Evolutionary conservation across 2,113 vertebrate species (phyloP).

Genomic region (pig (Sus scrofa)): DNA sequence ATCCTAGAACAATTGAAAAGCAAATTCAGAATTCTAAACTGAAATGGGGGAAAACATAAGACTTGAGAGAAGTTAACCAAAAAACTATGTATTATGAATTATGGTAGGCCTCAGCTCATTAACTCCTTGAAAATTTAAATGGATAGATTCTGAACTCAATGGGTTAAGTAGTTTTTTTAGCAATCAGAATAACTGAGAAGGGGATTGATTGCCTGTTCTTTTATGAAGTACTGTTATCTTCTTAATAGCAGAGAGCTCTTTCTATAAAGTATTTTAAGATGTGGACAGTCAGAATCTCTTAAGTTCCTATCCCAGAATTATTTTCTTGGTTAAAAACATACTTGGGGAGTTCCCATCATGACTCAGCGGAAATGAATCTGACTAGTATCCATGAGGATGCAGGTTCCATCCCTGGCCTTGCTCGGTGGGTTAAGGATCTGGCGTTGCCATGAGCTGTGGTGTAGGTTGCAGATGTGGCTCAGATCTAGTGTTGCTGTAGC

Average conservation of each 20-base stretch:
- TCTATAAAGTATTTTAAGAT: background rate
- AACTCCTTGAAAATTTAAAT: background rate
- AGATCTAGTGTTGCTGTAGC: no score
- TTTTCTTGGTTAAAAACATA: conserved; percentile 8
- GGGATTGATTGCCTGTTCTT: background rate
- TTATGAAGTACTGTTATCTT: background rate
- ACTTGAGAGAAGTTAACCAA: background rate
- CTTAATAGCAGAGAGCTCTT: background rate
- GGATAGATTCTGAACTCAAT: background rate
- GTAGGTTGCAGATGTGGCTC: no score
- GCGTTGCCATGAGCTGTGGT: no score
- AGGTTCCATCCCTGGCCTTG: no score
- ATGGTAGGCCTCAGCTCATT: background rate
- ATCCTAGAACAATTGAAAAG: background rate
- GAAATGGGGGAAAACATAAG: background rate
- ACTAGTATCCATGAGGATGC: no score
- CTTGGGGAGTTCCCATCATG: background rate
- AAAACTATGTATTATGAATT: background rate
- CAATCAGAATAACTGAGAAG: background rate
- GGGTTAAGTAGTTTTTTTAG: background rate
- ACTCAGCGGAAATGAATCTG: no score
- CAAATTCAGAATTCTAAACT: background rate
- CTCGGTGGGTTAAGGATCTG: no score
- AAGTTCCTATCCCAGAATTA: background rate
- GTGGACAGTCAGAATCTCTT: background rate